phyloP scores from a whole-genome alignment of 2,113 vertebrate species.

The Eudyptes chrysolophus region DNA sequence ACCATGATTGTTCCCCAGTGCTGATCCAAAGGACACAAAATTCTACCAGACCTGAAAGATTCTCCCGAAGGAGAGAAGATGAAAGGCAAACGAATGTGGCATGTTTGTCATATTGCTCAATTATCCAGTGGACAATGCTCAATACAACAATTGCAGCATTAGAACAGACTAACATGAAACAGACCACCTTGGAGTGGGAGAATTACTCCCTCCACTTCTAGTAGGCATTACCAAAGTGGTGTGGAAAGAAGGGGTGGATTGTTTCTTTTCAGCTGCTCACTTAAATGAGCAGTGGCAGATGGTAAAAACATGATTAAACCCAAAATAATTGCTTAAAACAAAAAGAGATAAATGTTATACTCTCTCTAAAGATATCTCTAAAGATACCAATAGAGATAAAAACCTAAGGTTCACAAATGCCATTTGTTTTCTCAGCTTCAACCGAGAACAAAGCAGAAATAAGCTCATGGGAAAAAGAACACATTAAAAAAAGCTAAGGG shows the following conservation, averaged over 20 bases:
- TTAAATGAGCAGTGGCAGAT: neutral
- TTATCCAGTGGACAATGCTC: neutral
- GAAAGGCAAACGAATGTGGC: neutral
- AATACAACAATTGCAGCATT: neutral
- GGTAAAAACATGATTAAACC: neutral
- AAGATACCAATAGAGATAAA: neutral
- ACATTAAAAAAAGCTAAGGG: neutral
- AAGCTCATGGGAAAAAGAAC: neutral
- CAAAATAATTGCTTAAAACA: neutral
- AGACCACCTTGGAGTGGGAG: neutral
- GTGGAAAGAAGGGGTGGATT: neutral
- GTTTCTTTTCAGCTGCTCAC: neutral
- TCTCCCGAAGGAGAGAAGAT: neutral
- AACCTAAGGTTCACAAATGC: neutral
- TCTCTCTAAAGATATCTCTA: neutral
- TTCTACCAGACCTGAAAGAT: neutral
- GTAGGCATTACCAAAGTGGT: neutral
- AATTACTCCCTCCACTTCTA: neutral
- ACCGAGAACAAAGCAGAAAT: neutral
- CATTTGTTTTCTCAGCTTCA: conserved; percentile 3
- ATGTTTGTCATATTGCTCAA: neutral
- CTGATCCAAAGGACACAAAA: neutral
- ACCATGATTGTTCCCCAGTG: neutral
- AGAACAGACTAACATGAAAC: neutral
- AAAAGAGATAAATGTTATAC: neutral